These are phyloP conservation scores for Meandrina meandrites DNA, from an alignment of 92 coral and sea anemone species.

Conservation along the genomic window DNA sequence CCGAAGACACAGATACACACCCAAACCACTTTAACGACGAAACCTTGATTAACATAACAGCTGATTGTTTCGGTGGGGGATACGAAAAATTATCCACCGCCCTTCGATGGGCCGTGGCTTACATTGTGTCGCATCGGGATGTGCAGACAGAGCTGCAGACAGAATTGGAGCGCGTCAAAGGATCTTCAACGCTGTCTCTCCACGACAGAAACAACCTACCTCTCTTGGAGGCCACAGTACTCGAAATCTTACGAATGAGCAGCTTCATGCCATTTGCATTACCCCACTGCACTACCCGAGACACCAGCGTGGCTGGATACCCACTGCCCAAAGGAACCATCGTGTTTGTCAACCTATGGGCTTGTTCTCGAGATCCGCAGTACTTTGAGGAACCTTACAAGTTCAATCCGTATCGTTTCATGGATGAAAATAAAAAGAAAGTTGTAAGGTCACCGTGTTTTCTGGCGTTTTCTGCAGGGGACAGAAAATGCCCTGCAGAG, in stretches of 20 bases:
- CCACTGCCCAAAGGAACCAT: constrained; percentile 78
- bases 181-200: constrained; percentile 65
- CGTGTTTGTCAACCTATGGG: constrained; percentile 94
- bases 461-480: constrained; percentile 89
- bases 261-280: constrained; percentile 91
- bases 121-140: constrained; percentile 78
- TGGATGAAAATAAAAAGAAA: constrained; percentile 75
- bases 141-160: constrained; percentile 74
- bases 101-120: constrained; percentile 83
- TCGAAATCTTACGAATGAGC: constrained; percentile 88
- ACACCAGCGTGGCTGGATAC: constrained; percentile 83
- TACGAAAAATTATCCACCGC: constrained; percentile 82
- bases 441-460: constrained; percentile 74
- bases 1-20: constrained; percentile 30
- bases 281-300: constrained; percentile 91
- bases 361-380: constrained; percentile 85
- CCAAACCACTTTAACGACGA: constrained; percentile 79
- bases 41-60: constrained; percentile 71
- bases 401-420: constrained; percentile 88
- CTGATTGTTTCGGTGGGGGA: constrained; percentile 96
- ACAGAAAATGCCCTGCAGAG: constrained; percentile 95
- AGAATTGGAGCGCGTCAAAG: constrained; percentile 73
- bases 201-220: constrained; percentile 83
- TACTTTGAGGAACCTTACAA: constrained; percentile 78
- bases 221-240: constrained; percentile 90